Conservation (phyloP, 2,113 vertebrate genomes). For the Atractosteus spatula region DNA sequence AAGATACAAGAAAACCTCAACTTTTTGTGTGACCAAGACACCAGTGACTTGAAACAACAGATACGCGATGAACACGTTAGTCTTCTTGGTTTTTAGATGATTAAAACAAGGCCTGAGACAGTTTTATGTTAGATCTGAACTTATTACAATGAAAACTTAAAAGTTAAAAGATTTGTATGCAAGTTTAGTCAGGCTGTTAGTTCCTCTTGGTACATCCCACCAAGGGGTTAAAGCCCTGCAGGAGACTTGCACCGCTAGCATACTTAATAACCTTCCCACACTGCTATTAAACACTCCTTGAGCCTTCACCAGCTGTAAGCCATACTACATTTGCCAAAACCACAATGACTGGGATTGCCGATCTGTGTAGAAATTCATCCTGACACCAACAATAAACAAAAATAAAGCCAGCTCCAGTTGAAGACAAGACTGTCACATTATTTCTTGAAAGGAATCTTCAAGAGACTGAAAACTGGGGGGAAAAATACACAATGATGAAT, state of each 20-base stretch:
- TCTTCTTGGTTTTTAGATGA: no score
- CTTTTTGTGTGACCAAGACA: no score
- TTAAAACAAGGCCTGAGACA: no score
- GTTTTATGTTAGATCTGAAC: no score
- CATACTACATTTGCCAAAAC: slow-evolving; percentile 13
- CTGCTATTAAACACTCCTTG: neutral
- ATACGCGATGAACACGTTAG: no score
- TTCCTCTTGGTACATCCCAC: neutral
- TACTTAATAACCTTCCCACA: slow-evolving; percentile 9
- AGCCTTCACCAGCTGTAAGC: slow-evolving; percentile 2
- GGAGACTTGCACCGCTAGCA: neutral
- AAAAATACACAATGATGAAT: no score
- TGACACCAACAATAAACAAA: slow-evolving; percentile 9
- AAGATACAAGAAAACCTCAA: no score
- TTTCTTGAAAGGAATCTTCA: neutral
- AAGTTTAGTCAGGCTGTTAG: neutral
- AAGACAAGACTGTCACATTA: neutral
- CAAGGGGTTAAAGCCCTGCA: slow-evolving; percentile 2
- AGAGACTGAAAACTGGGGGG: neutral
- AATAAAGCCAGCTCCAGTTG: slow-evolving; percentile 1
- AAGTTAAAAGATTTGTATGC: no score
- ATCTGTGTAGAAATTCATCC: slow-evolving; percentile 9
- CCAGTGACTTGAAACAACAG: no score
- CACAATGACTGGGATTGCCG: slow-evolving; percentile 11
- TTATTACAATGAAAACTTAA: no score